Evolutionary conservation across 2,888 invertebrate genomes (phyloP), one percentile per base, ranked within the genome.

Genomic region (Amphipyra tragopoginis): DNA sequence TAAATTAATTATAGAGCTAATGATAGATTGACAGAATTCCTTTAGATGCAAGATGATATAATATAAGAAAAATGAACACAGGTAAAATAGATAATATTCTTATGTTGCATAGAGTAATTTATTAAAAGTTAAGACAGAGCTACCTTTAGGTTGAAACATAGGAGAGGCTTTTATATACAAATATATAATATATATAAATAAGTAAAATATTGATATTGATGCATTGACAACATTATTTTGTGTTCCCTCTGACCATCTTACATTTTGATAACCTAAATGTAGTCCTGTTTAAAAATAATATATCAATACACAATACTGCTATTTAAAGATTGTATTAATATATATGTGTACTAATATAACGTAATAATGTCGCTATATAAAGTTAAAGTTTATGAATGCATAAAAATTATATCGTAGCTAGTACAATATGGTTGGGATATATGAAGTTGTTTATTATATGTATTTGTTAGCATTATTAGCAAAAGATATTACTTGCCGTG

Each of bases 321-420:
- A 36, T 57, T 13, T 43, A 48, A 49, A 53, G 13, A 10, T 53
- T 5, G n/a, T n/a, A n/a, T n/a, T n/a, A n/a, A n/a, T 40, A 54
- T 50, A 15, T 54, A 48, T 42, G 13, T 55, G 9, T 42, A 55
- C 15, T 42, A 21, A 15, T 26, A 29, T 52, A 47, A 36, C 36
- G 15, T 42, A 50, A 48, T 58, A 47, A 65, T 45, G 39, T 58
- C 5, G 55, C 58, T 67, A 45, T 59, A 53, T 65, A 58, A 65
- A 65, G 43, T 90, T 89, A 83, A 88, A 84, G 86, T 88, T 89
- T 84, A 82, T 77, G 78, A 82, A 55, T 80, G 76, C 76, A 53
- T 70, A 57, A 53, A 71, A 57, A 79, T 83, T 84, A 83, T 86
- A 86, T 83, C 75, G 74, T 88, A 87, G 85, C 85, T 21, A 21